These are phyloP conservation scores for Apteryx mantelli DNA, from an alignment of 2,113 vertebrate genomes.

Conservation along the genomic window DNA sequence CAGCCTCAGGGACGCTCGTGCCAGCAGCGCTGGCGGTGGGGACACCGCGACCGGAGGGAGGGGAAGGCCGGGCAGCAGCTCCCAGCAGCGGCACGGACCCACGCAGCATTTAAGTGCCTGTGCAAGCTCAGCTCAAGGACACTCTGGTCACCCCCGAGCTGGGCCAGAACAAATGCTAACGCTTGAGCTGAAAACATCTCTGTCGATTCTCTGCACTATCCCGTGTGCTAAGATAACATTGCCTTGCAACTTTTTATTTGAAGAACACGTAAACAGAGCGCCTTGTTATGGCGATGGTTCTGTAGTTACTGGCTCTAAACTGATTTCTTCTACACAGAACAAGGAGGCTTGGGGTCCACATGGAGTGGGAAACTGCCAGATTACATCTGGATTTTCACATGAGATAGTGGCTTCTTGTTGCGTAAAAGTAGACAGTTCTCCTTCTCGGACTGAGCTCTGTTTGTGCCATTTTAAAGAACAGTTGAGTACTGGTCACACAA, in stretches of 20 bases:
- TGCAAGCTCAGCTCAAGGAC: not conserved
- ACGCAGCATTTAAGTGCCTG: accelerated
- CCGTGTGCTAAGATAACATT: accelerated
- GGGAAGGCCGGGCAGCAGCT: accelerated
- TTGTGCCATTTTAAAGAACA: not conserved
- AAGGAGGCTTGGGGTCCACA: not conserved
- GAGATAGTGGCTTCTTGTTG: not conserved
- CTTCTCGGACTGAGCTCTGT: not conserved
- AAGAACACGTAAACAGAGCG: not conserved
- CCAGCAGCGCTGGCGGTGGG: not conserved
- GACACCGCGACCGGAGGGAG: accelerated
- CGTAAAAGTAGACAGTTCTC: not conserved
- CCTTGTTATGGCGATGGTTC: not conserved
- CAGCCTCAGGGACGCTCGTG: not conserved
- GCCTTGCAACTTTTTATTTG: not conserved
- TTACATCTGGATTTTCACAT: not conserved
- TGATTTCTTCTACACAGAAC: not conserved
- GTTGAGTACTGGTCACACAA: not conserved
- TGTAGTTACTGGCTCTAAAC: not conserved
- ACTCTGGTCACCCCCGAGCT: not conserved
- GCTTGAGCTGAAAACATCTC: not conserved
- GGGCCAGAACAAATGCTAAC: not conserved
- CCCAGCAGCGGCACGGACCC: accelerated
- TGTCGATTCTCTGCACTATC: accelerated
- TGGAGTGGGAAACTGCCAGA: not conserved